phyloP scores from a whole-genome alignment of 2,888 invertebrate genomes.

The Phortica okadai region DNA sequence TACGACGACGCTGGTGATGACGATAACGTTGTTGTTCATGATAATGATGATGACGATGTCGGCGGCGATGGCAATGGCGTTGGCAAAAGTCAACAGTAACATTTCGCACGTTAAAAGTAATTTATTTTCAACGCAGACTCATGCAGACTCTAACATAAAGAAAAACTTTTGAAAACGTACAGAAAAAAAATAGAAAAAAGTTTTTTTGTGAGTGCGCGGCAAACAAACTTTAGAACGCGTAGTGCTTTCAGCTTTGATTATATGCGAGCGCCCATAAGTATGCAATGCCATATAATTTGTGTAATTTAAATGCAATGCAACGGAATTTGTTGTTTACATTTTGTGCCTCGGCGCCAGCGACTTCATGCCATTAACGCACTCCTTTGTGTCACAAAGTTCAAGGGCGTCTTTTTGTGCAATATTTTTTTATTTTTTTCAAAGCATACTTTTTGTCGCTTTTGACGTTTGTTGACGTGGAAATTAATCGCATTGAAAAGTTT shows the following conservation, averaged over 20 bases:
- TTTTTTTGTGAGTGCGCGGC: not conserved
- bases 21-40: constrained; percentile 28
- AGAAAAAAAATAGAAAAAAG: constrained; percentile 27
- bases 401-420: constrained; percentile 30
- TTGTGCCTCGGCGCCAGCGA: not conserved
- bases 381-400: constrained; percentile 27
- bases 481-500: too few species aligned
- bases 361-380: constrained; percentile 3
- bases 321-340: not conserved
- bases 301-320: constrained; percentile 44
- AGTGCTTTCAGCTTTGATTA: not conserved
- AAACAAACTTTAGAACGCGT: constrained; percentile 18
- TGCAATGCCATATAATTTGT: constrained; percentile 41
- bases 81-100: constrained; percentile 54
- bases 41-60: constrained; percentile 30
- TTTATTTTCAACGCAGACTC: constrained; percentile 29
- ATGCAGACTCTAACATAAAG: constrained; percentile 39
- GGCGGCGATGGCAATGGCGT: constrained; percentile 32
- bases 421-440: constrained; percentile 40
- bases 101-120: constrained; percentile 46
- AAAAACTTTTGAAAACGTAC: constrained; percentile 21
- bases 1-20: constrained; percentile 20
- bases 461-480: not conserved
- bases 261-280: constrained; percentile 25
- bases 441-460: not conserved